Evolutionary conservation across 1,140 invertebrate species (phyloP).

Genomic region (Drepana arcuata): DNA sequence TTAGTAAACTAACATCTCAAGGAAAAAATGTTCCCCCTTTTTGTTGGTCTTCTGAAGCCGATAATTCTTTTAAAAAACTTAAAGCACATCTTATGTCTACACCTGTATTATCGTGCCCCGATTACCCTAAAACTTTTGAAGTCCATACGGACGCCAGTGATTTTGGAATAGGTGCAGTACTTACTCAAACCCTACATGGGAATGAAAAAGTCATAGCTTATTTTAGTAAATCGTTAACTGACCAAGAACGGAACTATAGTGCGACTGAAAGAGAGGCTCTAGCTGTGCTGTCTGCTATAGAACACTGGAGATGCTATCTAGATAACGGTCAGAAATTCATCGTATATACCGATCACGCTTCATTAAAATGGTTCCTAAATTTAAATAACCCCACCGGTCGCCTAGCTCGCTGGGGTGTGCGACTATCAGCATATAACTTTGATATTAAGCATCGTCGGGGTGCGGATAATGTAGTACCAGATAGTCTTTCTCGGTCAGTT

Average conservation of each 20-base stretch:
- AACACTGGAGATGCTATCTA: not conserved
- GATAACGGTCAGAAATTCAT: not conserved
- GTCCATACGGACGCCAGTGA: not conserved
- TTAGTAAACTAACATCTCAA: not conserved
- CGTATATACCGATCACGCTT: not conserved
- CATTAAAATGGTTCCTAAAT: not conserved
- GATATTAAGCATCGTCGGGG: not conserved
- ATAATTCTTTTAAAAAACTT: not conserved
- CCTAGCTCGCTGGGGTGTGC: not conserved
- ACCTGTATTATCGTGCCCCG: not conserved
- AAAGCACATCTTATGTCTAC: not conserved
- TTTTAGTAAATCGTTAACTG: not conserved
- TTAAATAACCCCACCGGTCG: not conserved
- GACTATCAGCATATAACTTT: not conserved
- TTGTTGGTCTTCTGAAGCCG: not conserved
- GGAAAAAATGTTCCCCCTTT: not conserved
- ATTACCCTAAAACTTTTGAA: not conserved
- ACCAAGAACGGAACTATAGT: not conserved
- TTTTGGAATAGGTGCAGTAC: not conserved
- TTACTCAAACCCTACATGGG: not conserved
- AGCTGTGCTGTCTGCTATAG: not conserved
- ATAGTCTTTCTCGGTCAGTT: not conserved
- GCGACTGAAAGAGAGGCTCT: not conserved
- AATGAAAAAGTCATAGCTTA: not conserved
- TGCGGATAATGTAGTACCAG: not conserved